phyloP scores from a whole-genome alignment of 2,888 invertebrate genomes.

The Hypercompe scribonia region DNA sequence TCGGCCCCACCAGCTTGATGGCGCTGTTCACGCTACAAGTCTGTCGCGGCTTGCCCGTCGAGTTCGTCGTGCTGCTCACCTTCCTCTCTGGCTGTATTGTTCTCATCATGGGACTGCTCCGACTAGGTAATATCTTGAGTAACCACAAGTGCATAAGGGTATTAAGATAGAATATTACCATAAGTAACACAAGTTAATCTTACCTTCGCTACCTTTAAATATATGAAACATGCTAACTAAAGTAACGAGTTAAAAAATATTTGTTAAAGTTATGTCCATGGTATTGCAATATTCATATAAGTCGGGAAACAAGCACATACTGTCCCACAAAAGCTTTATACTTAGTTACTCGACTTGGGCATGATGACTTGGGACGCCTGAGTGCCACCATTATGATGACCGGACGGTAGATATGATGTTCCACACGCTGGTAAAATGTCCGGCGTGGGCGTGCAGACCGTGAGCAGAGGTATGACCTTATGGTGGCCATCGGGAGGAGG shows the following conservation, averaged over 20 bases:
- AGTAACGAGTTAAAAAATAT: not conserved
- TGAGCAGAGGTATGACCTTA: no score
- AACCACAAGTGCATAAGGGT: not conserved
- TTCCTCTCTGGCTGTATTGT: slow-evolving; percentile 93
- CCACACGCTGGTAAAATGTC: no score
- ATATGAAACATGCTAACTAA: not conserved
- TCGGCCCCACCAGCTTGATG: slow-evolving; percentile 98
- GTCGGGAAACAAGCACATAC: no score
- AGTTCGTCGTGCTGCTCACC: slow-evolving; percentile 91
- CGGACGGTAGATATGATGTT: no score
- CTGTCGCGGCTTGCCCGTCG: slow-evolving; percentile 89
- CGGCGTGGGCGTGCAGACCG: no score
- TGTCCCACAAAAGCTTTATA: no score
- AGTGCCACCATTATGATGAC: no score
- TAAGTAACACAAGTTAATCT: not conserved
- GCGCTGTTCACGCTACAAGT: slow-evolving; percentile 93
- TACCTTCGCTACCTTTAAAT: not conserved
- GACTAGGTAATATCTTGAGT: slow-evolving; percentile 87
- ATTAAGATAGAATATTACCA: not conserved
- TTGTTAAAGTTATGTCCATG: no score
- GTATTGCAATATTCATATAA: no score
- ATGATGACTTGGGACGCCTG: no score
- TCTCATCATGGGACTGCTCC: slow-evolving; percentile 92
- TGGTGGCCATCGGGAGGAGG: no score
- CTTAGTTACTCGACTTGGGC: no score